Conservation (phyloP, 2,888 invertebrate genomes). For the Yponomeuta cagnagella region DNA sequence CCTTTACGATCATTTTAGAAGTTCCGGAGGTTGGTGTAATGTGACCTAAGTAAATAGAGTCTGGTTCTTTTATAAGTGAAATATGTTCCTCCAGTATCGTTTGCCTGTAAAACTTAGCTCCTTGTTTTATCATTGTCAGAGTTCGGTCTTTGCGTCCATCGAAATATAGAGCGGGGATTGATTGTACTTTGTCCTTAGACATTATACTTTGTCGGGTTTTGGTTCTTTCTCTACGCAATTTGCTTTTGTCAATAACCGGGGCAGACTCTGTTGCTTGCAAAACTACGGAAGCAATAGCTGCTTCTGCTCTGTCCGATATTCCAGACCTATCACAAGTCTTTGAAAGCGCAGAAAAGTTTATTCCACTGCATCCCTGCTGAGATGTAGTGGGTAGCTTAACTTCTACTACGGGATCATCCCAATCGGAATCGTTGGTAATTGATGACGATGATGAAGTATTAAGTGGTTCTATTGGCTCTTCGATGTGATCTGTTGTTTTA, state of each 20-base stretch:
- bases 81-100: conserved; percentile 21
- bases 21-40: neutral
- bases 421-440: conserved; percentile 7
- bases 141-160: conserved; percentile 24
- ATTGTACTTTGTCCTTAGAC: neutral
- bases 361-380: neutral
- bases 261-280: conserved; percentile 18
- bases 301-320: conserved; percentile 23
- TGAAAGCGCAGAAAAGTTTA: too few species aligned
- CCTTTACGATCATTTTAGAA: too few species aligned
- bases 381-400: conserved; percentile 19
- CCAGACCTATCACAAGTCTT: too few species aligned
- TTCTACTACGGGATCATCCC: neutral
- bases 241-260: conserved; percentile 19
- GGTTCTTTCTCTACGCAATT: conserved; percentile 21
- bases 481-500: neutral
- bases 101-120: conserved; percentile 19
- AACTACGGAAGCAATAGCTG: conserved; percentile 22
- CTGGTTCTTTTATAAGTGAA: conserved; percentile 23
- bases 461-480: too few species aligned
- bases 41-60: conserved; percentile 20
- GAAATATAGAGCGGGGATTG: conserved; percentile 23
- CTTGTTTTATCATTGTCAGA: conserved; percentile 20
- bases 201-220: conserved; percentile 15
- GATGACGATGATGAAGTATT: too few species aligned